These are phyloP conservation scores for Pygoscelis antarcticus DNA, from an alignment of 2,113 vertebrate species.

Conservation along the genomic window DNA sequence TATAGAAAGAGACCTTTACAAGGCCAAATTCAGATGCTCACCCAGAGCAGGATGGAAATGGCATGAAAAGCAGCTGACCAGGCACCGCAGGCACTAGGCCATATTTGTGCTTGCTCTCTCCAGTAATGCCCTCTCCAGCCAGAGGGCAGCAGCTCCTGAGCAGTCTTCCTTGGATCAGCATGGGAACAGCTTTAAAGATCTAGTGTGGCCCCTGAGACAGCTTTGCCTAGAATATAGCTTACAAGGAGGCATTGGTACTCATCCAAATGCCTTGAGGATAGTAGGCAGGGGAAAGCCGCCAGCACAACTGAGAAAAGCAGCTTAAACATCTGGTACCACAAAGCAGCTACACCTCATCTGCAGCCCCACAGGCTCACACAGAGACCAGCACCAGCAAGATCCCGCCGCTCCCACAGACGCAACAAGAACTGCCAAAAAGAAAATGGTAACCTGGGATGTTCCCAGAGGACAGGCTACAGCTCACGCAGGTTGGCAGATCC, in stretches of 20 bases:
- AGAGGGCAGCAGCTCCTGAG: not conserved
- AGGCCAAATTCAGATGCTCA: not conserved
- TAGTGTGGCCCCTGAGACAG: not conserved
- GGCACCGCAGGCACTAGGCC: not conserved
- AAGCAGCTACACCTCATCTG: not conserved
- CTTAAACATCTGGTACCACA: not conserved
- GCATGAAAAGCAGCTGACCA: not conserved
- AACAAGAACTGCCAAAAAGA: not conserved
- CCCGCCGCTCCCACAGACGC: rapidly evolving
- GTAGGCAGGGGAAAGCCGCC: not conserved
- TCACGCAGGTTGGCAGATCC: not conserved
- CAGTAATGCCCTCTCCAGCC: not conserved
- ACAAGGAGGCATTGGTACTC: not conserved
- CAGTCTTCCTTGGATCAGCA: not conserved
- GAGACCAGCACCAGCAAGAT: not conserved
- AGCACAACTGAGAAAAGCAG: not conserved
- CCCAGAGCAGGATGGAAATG: not conserved
- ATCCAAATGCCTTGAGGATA: not conserved
- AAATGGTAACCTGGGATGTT: not conserved
- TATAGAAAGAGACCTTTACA: not conserved
- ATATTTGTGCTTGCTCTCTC: not conserved
- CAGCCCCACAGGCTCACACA: not conserved
- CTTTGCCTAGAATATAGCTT: not conserved
- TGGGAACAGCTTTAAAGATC: not conserved
- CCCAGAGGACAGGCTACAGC: not conserved